A percentile compares a stretch with the other conserved stretches of the same genome.
Evolutionary conservation across 2,113 vertebrate genomes (phyloP).

Genomic region (Cololabis saira): DNA sequence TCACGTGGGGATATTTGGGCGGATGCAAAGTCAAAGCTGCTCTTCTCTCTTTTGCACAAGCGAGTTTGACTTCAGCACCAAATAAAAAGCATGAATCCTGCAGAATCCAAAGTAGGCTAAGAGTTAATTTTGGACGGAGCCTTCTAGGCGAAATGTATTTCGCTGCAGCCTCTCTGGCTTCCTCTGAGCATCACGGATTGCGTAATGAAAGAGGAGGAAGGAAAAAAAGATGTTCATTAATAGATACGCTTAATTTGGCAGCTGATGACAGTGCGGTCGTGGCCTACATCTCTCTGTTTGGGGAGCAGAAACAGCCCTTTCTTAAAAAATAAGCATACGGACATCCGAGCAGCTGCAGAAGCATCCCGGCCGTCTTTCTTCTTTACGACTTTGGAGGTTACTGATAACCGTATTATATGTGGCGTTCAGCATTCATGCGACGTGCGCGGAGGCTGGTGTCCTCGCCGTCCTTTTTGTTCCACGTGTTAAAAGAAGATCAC

Average conservation of each 20-base stretch:
- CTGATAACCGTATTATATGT: neutral
- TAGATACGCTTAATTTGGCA: slow-evolving; percentile 66
- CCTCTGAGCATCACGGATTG: slow-evolving; percentile 38
- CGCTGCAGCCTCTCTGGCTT: slow-evolving; percentile 37
- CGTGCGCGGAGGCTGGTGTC: neutral
- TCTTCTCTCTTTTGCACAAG: slow-evolving; percentile 2
- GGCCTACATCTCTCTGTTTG: slow-evolving; percentile 62
- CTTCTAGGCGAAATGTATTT: slow-evolving; percentile 46
- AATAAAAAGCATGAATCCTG: slow-evolving; percentile 28
- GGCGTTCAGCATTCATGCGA: neutral
- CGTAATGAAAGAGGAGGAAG: slow-evolving; percentile 15
- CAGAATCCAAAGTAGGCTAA: slow-evolving; percentile 53
- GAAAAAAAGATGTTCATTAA: slow-evolving; percentile 48
- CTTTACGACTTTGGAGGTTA: too few relatives aligned
- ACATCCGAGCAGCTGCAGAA: slow-evolving; percentile 10
- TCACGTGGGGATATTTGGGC: slow-evolving; percentile 4
- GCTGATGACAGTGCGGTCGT: slow-evolving; percentile 50
- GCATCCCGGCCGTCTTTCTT: neutral
- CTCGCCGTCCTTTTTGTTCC: slow-evolving; percentile 36
- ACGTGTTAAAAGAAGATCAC: neutral
- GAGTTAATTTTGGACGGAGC: slow-evolving; percentile 66
- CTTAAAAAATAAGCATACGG: too few relatives aligned
- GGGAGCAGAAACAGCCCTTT: neutral
- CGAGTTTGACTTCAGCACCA: too few relatives aligned
- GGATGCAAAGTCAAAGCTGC: slow-evolving; percentile 10